Evolutionary conservation across 2,888 invertebrate species (phyloP).

Genomic region (Sphaeridia pumilis): DNA sequence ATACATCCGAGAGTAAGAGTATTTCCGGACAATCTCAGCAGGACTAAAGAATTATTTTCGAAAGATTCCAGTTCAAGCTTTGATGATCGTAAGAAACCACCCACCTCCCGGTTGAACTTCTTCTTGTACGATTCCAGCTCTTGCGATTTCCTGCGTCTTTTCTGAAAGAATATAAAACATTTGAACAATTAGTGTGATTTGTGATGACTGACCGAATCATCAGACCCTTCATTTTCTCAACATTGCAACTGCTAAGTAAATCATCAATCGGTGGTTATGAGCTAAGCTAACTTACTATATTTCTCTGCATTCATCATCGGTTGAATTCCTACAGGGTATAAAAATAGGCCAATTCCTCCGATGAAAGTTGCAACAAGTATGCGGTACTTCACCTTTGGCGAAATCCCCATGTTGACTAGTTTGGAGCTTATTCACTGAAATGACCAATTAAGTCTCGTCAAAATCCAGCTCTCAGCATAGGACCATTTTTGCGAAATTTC

Average conservation of each 20-base stretch:
- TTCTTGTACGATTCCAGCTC: conserved; percentile 48
- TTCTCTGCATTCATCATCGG: conserved; percentile 53
- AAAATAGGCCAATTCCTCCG: conserved; percentile 44
- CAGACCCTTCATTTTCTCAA: too few species aligned
- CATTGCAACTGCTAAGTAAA: background rate
- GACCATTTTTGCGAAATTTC: too few species aligned
- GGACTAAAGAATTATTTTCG: background rate
- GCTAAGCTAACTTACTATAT: conserved; percentile 49
- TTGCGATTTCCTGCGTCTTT: conserved; percentile 45
- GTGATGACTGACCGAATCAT: too few species aligned
- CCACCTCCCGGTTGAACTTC: conserved; percentile 53
- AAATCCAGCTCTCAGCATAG: too few species aligned
- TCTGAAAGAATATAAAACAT: conserved; percentile 41
- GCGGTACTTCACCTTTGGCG: background rate
- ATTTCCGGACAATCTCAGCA: conserved; percentile 1
- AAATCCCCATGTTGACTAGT: too few species aligned
- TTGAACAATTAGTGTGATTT: too few species aligned
- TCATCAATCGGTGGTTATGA: background rate
- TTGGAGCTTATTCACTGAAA: too few species aligned
- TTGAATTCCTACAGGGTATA: conserved; percentile 51
- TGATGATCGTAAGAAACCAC: conserved; percentile 38
- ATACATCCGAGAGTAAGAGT: conserved; percentile 11
- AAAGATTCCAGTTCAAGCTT: background rate
- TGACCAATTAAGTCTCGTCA: too few species aligned
- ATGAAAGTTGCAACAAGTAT: conserved; percentile 3